These are phyloP conservation scores for Bombus confusus DNA, from an alignment of 1,140 invertebrate species.

Conservation along the genomic window DNA sequence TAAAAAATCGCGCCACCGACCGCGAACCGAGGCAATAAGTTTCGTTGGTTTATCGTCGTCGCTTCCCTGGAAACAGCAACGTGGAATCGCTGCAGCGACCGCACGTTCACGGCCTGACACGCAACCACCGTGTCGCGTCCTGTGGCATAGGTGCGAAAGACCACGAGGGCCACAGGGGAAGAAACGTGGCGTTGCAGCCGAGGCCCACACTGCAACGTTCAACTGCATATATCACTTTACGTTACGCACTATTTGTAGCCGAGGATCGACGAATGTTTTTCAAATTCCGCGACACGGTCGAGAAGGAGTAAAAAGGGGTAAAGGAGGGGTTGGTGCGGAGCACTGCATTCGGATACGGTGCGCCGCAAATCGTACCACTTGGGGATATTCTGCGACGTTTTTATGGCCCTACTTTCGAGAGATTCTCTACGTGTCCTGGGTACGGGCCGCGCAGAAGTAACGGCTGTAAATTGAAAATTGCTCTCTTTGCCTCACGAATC, in stretches of 20 bases:
- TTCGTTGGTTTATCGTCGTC: conserved; percentile 74
- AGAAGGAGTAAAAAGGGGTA: neutral
- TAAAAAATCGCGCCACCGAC: conserved; percentile 65
- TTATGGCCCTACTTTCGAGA: conserved; percentile 55
- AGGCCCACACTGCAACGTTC: neutral
- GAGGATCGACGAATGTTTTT: conserved; percentile 54
- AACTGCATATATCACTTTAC: conserved; percentile 56
- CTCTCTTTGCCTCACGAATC: conserved; percentile 39
- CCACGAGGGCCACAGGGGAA: too few relatives aligned
- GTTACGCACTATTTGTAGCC: conserved; percentile 53
- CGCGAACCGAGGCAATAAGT: conserved; percentile 72
- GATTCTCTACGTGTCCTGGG: conserved; percentile 48
- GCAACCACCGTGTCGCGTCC: neutral
- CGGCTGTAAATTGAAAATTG: conserved; percentile 62
- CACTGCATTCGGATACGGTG: conserved; percentile 46
- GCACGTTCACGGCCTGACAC: conserved; percentile 4
- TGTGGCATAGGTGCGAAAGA: conserved; percentile 26
- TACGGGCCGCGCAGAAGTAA: conserved; percentile 36
- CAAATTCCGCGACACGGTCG: conserved; percentile 11
- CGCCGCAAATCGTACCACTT: conserved; percentile 66
- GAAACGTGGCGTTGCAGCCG: too few relatives aligned
- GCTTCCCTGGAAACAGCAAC: conserved; percentile 65
- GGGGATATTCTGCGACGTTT: conserved; percentile 62
- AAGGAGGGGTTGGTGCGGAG: neutral
- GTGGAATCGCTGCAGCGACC: conserved; percentile 51